Evolutionary conservation across 2,797 vertebrate species (phyloP).

Genomic region (Pyrocephalus nanus): DNA sequence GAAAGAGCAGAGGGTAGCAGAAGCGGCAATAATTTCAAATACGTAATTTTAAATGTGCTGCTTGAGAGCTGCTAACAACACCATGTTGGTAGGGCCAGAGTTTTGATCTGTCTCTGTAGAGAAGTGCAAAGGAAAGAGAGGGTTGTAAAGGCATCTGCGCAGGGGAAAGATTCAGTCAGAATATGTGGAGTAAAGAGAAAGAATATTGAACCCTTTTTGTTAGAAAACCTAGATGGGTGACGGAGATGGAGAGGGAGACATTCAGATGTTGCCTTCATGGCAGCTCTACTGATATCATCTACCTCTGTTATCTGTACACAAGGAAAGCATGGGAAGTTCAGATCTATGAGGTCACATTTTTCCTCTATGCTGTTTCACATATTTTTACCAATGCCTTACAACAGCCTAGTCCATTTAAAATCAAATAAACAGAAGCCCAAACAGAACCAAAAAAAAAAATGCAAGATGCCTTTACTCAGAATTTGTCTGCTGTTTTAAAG

Average conservation of each 20-base stretch:
- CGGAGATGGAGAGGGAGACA: not conserved
- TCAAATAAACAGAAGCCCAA: not conserved
- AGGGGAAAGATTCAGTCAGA: not conserved
- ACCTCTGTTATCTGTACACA: not conserved
- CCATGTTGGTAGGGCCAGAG: not conserved
- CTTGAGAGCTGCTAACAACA: not conserved
- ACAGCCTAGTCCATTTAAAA: not conserved
- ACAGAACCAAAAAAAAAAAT: not conserved
- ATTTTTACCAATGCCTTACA: not conserved
- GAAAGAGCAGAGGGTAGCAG: not conserved
- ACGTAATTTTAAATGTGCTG: not conserved
- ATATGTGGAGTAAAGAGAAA: not conserved
- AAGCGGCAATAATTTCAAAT: not conserved
- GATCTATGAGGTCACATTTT: not conserved
- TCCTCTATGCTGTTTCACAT: not conserved
- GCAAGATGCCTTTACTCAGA: not conserved
- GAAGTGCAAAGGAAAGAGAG: not conserved
- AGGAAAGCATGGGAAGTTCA: not conserved
- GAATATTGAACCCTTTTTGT: not conserved
- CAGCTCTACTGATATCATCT: not conserved
- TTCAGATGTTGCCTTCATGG: not conserved
- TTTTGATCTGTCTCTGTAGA: not conserved
- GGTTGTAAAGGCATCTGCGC: not conserved
- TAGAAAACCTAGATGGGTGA: not conserved
- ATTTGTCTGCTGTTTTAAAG: not conserved